Conservation (phyloP, 1,140 invertebrate species). For the Radopholus similis region DNA sequence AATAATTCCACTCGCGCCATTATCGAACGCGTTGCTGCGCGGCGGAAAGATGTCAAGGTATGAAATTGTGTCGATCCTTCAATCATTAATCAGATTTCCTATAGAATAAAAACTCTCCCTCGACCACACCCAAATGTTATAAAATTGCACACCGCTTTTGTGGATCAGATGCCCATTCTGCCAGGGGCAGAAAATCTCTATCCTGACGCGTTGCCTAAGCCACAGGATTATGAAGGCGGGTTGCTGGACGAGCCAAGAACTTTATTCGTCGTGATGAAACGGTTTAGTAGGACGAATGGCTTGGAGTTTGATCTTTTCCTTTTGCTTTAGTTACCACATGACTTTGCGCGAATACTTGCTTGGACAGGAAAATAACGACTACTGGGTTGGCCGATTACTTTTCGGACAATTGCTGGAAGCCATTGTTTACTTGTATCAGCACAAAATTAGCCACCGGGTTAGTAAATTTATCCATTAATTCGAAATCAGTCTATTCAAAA, state of each 20-base stretch:
- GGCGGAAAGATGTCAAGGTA: conserved; percentile 27
- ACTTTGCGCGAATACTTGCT: conserved; percentile 39
- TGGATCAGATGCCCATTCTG: conserved; percentile 34
- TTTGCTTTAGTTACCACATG: conserved; percentile 38
- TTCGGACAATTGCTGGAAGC: conserved; percentile 46
- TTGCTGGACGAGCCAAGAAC: conserved; percentile 29
- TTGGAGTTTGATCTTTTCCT: neutral
- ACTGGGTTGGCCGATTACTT: conserved; percentile 28
- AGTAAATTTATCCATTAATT: conserved; percentile 18
- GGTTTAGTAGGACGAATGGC: conserved; percentile 17
- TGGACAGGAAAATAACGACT: conserved; percentile 36
- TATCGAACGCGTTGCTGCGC: conserved; percentile 24
- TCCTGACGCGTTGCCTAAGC: conserved; percentile 37
- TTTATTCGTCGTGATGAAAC: conserved; percentile 44
- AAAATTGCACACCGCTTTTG: conserved; percentile 43
- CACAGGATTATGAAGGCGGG: conserved; percentile 6
- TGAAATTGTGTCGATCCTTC: neutral
- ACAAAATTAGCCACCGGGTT: conserved; percentile 37
- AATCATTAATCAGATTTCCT: neutral
- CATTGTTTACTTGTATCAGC: conserved; percentile 37
- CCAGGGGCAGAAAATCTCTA: conserved; percentile 29
- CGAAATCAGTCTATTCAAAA: neutral
- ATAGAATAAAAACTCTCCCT: conserved; percentile 29
- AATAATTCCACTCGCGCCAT: conserved; percentile 30
- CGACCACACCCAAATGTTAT: conserved; percentile 39